A percentile compares a stretch with the other conserved stretches of the same genome.
These are phyloP conservation scores for Pyrocephalus nanus DNA, from an alignment of 2,797 vertebrate species.

Conservation along the genomic window DNA sequence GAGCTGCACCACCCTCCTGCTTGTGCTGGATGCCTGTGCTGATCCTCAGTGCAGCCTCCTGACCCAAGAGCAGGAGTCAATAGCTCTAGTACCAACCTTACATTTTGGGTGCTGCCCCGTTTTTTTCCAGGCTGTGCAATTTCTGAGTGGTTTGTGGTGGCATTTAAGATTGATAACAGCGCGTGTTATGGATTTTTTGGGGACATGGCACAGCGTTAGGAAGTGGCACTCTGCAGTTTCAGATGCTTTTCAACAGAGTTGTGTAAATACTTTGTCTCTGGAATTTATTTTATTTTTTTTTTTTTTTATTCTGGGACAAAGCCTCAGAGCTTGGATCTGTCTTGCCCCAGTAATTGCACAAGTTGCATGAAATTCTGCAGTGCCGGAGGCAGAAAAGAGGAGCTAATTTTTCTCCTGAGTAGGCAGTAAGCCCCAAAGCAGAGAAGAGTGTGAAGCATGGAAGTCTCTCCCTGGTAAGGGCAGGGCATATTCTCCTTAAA, in stretches of 20 bases:
- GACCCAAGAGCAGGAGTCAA: not conserved
- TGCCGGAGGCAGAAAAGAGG: not conserved
- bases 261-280: not conserved
- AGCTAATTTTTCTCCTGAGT: not conserved
- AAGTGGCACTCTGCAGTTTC: not conserved
- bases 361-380: not conserved
- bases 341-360: not conserved
- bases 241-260: not conserved
- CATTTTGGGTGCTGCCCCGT: not conserved
- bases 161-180: not conserved
- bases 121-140: not conserved
- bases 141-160: not conserved
- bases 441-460: not conserved
- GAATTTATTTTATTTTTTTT: no score
- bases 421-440: not conserved
- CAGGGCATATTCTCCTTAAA: not conserved
- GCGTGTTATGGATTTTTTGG: not conserved
- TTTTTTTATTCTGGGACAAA: not conserved
- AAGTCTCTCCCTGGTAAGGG: not conserved
- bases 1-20: not conserved
- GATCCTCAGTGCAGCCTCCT: not conserved
- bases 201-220: not conserved
- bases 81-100: not conserved
- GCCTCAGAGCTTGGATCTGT: not conserved
- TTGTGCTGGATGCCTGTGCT: accelerated